Percentiles rank a stretch among this genome's conserved stretches.
These are phyloP conservation scores for Tachyglossus aculeatus DNA, from an alignment of 2,797 vertebrate genomes.

Conservation along the genomic window DNA sequence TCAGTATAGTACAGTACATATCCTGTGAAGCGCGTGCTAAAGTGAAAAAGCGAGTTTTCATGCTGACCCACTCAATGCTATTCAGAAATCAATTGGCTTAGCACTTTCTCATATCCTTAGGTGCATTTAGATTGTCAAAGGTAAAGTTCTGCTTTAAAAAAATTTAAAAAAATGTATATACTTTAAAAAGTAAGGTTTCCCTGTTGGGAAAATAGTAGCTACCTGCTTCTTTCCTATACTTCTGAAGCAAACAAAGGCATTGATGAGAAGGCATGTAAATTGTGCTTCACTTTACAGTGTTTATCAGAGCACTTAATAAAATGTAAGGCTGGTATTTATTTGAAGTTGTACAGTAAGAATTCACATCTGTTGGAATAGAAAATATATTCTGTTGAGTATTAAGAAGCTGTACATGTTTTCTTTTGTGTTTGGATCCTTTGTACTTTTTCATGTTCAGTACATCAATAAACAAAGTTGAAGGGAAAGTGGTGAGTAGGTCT, in stretches of 20 bases:
- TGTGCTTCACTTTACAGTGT: constrained; percentile 82
- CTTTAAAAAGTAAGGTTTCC: constrained; percentile 67
- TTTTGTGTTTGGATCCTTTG: constrained; percentile 98
- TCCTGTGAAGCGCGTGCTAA: constrained; percentile 92
- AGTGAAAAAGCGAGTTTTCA: constrained; percentile 84
- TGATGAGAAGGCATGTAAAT: constrained; percentile 84
- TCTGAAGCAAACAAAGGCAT: constrained; percentile 74
- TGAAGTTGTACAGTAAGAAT: constrained; percentile 88
- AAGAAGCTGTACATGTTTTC: constrained; percentile 87
- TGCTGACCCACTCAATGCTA: constrained; percentile 81
- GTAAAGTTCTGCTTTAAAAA: constrained; percentile 72
- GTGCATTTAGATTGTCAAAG: constrained; percentile 75
- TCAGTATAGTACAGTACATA: constrained; percentile 89
- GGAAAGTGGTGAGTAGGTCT: constrained; percentile 78
- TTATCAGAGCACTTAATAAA: constrained; percentile 84
- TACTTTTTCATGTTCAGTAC: constrained; percentile 99
- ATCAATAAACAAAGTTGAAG: constrained; percentile 99
- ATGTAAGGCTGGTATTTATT: constrained; percentile 87
- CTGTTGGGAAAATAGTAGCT: constrained; percentile 69
- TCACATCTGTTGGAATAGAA: constrained; percentile 85
- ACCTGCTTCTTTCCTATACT: constrained; percentile 76
- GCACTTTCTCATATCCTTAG: constrained; percentile 72
- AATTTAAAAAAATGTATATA: constrained; percentile 69
- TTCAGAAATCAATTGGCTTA: constrained; percentile 76
- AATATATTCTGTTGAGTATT: constrained; percentile 87